Base-by-base conservation (phyloP, 2,797 vertebrate species). In the Crypturellus tataupa region DNA sequence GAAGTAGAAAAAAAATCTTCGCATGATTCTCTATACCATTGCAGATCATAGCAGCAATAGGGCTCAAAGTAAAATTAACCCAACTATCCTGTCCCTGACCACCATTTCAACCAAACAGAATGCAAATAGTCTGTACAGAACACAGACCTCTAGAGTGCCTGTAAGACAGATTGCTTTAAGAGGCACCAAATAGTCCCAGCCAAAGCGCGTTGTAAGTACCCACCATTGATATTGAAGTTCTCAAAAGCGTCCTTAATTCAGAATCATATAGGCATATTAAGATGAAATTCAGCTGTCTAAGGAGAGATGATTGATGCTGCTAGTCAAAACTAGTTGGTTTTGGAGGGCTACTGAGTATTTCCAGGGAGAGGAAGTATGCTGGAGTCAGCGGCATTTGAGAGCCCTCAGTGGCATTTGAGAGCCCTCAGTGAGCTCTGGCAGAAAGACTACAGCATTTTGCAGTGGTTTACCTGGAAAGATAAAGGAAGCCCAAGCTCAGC, bases 61-160 rank as follows among this genome's bases (percentile, higher is more conserved):
- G 23, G 6, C 23, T 35, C 18, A 59, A 35, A 1, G 1, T 44
- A 62, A 71, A 88, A 93, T 29, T 56, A 46, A 42, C 15, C 8
- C 72, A 0, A 0, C 12, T 37, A 6, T 37, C 29, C 59, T 39
- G 49, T 46, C 7, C 2, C 21, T 39, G 62, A 15, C 20, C 59
- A 46, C 2, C 6, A 3, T 5, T 7, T 7, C 35, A 55, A 31
- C 21, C 25, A 47, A 29, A 10, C 2, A 2, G 18, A 29, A 35
- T 49, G 40, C 2, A 3, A 73, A 12, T 4, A n/a, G 21, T 37
- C 27, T 29, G 53, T 5, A 8, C 8, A 65, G 16, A 7, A 15
- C 4, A 3, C 13, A 3, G 3, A 16, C 16, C 7, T 60, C 29
- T 49, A 2, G 0, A 2, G 12, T 39, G 15, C 44, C 47, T 49